Conservation (phyloP, 64 coral and sea anemone genomes). For the Astreopora myriophthalma region DNA sequence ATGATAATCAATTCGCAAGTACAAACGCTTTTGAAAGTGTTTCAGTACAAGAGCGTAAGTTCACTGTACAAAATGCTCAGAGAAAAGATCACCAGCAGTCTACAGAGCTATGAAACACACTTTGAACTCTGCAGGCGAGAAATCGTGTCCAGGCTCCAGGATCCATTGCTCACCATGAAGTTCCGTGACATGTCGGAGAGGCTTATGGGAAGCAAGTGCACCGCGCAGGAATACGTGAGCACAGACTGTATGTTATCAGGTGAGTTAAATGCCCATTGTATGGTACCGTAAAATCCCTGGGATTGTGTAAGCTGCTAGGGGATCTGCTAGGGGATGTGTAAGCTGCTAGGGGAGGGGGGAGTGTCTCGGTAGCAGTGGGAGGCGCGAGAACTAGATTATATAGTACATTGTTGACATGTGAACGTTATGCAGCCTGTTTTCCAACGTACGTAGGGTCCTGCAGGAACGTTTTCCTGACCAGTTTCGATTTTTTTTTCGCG, state of each 20-base stretch:
- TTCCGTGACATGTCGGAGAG: constrained; percentile 80
- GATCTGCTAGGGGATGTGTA: too few relatives aligned
- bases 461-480: neutral
- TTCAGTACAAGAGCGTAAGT: constrained; percentile 98
- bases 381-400: too few relatives aligned
- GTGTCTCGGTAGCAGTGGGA: too few relatives aligned
- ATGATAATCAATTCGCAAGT: constrained; percentile 98
- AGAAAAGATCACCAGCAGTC: constrained; percentile 83
- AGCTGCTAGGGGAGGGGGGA: too few relatives aligned
- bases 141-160: constrained; percentile 91
- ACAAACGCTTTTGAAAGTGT: constrained; percentile 87
- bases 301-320: too few relatives aligned
- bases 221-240: constrained; percentile 82
- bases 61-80: constrained; percentile 97
- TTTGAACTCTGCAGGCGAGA: constrained; percentile 93
- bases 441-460: neutral
- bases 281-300: too few relatives aligned
- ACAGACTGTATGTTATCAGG: constrained; percentile 87
- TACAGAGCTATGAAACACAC: constrained; percentile 83
- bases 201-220: constrained; percentile 78
- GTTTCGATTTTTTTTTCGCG: neutral
- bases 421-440: neutral
- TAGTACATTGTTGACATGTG: neutral
- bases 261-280: constrained; percentile 35
- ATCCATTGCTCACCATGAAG: constrained; percentile 77